Conservation (phyloP, 2,797 vertebrate genomes). For the Silurus lanzhouensis region DNA sequence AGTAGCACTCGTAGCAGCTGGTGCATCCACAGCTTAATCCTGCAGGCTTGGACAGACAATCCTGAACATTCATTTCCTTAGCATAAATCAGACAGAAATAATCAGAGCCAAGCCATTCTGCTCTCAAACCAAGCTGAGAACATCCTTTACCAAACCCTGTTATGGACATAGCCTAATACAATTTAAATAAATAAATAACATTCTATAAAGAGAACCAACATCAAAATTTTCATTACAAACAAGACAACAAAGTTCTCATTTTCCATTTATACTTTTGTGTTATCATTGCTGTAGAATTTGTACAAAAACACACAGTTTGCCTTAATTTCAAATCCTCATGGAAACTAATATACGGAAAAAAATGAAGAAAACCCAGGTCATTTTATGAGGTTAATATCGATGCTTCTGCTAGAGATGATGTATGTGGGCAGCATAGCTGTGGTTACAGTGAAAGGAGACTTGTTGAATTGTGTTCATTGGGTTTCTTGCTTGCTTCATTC, state of each 20-base stretch:
- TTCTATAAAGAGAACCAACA: background rate
- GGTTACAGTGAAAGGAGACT: too few relatives aligned
- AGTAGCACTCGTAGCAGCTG: conserved; percentile 9
- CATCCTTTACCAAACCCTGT: background rate
- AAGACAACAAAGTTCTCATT: background rate
- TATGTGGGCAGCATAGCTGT: too few relatives aligned
- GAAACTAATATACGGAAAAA: too few relatives aligned
- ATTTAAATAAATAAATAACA: background rate
- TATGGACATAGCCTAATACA: background rate
- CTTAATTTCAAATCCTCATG: too few relatives aligned
- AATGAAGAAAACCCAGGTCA: too few relatives aligned
- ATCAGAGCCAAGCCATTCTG: background rate
- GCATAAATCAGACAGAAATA: background rate
- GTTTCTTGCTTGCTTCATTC: too few relatives aligned
- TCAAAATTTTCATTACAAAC: background rate
- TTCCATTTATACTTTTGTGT: background rate
- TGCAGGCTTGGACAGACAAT: background rate
- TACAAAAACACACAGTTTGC: too few relatives aligned
- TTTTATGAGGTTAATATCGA: too few relatives aligned
- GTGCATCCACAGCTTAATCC: conserved; percentile 11
- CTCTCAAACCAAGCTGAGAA: background rate
- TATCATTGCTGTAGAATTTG: too few relatives aligned
- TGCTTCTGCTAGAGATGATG: too few relatives aligned
- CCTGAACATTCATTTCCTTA: background rate
- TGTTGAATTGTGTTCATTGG: too few relatives aligned